Percentiles rank a stretch among this genome's conserved stretches.
phyloP scores from a whole-genome alignment of 1,140 invertebrate species.

The Limonius californicus region DNA sequence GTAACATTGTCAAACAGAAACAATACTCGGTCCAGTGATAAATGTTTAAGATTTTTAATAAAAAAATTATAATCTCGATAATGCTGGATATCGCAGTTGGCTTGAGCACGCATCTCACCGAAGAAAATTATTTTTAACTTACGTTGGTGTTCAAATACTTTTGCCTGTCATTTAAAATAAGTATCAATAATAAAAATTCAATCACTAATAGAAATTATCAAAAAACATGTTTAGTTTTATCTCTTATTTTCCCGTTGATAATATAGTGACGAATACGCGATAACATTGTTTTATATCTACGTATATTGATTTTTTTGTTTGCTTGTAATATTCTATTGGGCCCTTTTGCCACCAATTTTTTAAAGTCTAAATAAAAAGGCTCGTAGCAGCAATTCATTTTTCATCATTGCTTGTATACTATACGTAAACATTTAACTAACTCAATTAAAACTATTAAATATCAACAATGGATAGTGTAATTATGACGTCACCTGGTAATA shows the following conservation, averaged over 20 bases:
- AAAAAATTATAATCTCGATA: too few species aligned
- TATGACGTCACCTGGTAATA: slow-evolving; percentile 16
- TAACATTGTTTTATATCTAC: not conserved
- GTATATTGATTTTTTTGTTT: not conserved
- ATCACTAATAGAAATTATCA: not conserved
- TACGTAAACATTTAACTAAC: not conserved
- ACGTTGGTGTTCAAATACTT: not conserved
- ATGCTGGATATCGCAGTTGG: too few species aligned
- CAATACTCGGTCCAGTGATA: too few species aligned
- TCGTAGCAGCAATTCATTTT: not conserved
- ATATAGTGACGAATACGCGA: not conserved
- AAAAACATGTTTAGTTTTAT: not conserved
- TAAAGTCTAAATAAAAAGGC: not conserved
- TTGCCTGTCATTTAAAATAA: not conserved
- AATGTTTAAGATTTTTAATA: too few species aligned
- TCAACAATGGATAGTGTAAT: slow-evolving; percentile 19
- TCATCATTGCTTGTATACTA: not conserved
- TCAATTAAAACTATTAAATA: too few species aligned
- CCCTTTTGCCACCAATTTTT: not conserved
- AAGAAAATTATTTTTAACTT: too few species aligned
- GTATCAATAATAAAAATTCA: not conserved
- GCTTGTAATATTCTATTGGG: not conserved
- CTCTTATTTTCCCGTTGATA: not conserved
- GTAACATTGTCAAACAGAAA: too few species aligned
- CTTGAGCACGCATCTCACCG: too few species aligned